phyloP scores from a whole-genome alignment of 2,797 vertebrate genomes.

The Momotus momota region DNA sequence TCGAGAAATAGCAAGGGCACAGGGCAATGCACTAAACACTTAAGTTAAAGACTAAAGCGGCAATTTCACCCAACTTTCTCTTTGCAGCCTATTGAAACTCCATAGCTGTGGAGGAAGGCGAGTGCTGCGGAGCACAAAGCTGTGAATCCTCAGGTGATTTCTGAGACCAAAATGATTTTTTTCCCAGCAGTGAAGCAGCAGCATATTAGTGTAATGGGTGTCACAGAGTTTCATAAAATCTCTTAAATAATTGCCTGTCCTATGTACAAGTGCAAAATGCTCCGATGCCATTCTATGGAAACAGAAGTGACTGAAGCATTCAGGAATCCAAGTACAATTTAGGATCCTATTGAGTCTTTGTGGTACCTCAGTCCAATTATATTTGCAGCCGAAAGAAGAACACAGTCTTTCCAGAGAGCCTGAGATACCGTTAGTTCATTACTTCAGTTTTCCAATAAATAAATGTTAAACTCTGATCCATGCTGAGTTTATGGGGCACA shows the following conservation, averaged over 20 bases:
- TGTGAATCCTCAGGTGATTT: not conserved
- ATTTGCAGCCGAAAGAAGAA: constrained; percentile 28
- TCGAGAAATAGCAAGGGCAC: not conserved
- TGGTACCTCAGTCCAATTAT: constrained; percentile 51
- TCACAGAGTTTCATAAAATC: not conserved
- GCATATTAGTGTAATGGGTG: not conserved
- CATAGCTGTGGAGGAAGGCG: not conserved
- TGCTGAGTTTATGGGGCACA: constrained; percentile 35
- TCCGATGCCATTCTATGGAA: not conserved
- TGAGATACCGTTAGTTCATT: not conserved
- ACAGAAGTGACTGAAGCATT: constrained; percentile 14
- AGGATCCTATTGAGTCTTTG: constrained; percentile 53
- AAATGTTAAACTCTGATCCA: constrained; percentile 6
- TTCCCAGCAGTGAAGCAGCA: not conserved
- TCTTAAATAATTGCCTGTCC: constrained; percentile 28
- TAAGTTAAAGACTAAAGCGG: not conserved
- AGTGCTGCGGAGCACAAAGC: not conserved
- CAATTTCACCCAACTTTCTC: not conserved
- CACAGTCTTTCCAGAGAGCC: not conserved
- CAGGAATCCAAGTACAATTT: constrained; percentile 35
- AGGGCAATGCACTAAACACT: not conserved
- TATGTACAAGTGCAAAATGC: not conserved
- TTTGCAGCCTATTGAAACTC: not conserved
- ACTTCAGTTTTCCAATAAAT: constrained; percentile 30
- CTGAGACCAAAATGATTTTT: not conserved